These are phyloP conservation scores for Lagria hirta DNA, from an alignment of 2,888 invertebrate genomes.

Conservation along the genomic window DNA sequence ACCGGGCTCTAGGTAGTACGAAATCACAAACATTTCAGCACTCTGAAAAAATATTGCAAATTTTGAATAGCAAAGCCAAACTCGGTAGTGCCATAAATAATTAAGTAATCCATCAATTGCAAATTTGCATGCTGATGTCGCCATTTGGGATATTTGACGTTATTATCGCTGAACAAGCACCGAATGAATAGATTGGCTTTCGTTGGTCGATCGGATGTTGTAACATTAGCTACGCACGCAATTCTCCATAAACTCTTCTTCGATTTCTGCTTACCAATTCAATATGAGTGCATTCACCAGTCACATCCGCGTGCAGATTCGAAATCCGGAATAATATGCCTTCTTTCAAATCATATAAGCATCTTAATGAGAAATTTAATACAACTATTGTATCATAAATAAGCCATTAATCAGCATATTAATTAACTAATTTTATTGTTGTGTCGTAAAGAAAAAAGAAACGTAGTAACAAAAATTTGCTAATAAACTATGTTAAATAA, in stretches of 20 bases:
- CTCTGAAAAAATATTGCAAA: too few species aligned
- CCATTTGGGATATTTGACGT: slow-evolving; percentile 11
- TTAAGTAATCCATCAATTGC: too few species aligned
- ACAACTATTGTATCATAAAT: slow-evolving; percentile 7
- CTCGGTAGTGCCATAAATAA: too few species aligned
- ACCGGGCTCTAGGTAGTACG: too few species aligned
- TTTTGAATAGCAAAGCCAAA: too few species aligned
- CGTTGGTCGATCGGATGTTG: slow-evolving; percentile 30
- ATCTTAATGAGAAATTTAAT: slow-evolving; percentile 7
- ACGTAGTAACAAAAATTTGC: too few species aligned
- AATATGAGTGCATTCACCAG: slow-evolving; percentile 38
- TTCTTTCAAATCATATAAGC: slow-evolving; percentile 7
- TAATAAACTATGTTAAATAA: too few species aligned
- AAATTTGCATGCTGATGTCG: slow-evolving; percentile 12
- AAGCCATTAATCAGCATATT: too few species aligned
- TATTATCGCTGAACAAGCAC: slow-evolving; percentile 23
- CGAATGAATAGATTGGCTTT: slow-evolving; percentile 13
- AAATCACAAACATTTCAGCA: too few species aligned
- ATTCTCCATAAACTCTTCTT: slow-evolving; percentile 35
- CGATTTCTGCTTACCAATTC: slow-evolving; percentile 39
- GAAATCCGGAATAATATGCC: slow-evolving; percentile 11
- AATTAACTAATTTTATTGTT: too few species aligned
- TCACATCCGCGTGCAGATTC: slow-evolving; percentile 29
- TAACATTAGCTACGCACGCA: slow-evolving; percentile 31
- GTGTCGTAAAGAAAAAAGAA: slow-evolving; percentile 8